A percentile compares a stretch with the other conserved stretches of the same genome.
These are phyloP conservation scores for Cebidichthys violaceus DNA, from an alignment of 2,113 vertebrate genomes.

Conservation along the genomic window DNA sequence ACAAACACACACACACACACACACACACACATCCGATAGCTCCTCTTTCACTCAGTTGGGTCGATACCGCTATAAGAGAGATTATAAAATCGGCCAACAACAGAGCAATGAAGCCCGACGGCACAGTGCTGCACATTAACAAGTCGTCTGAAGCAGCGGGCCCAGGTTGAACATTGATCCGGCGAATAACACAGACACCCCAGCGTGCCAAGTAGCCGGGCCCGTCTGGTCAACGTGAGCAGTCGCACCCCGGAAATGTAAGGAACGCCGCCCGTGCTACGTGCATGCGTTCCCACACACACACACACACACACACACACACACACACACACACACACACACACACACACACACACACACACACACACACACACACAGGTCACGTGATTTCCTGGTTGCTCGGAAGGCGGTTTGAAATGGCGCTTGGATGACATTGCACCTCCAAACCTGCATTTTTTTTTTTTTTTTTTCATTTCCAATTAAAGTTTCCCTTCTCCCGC, in stretches of 20 bases:
- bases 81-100: constrained; percentile 73
- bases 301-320: constrained; percentile 10
- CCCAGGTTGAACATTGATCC: constrained; percentile 74
- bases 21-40: constrained; percentile 41
- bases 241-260: constrained; percentile 42
- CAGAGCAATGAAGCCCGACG: constrained; percentile 65
- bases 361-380: constrained; percentile 11
- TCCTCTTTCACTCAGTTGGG: constrained; percentile 53
- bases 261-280: constrained; percentile 19
- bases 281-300: neutral
- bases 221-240: constrained; percentile 39
- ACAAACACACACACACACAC: neutral
- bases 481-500: constrained; percentile 55
- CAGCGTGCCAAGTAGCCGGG: constrained; percentile 52
- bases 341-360: constrained; percentile 8
- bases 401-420: neutral
- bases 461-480: constrained; percentile 48
- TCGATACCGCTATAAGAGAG: constrained; percentile 74
- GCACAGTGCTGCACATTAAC: constrained; percentile 73
- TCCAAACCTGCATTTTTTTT: neutral
- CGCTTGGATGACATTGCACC: constrained; percentile 31
- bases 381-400: constrained; percentile 10
- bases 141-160: constrained; percentile 60
- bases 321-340: constrained; percentile 1
- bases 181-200: constrained; percentile 65